phyloP scores from a whole-genome alignment of 2,113 vertebrate genomes.

The Tamias sibiricus region DNA sequence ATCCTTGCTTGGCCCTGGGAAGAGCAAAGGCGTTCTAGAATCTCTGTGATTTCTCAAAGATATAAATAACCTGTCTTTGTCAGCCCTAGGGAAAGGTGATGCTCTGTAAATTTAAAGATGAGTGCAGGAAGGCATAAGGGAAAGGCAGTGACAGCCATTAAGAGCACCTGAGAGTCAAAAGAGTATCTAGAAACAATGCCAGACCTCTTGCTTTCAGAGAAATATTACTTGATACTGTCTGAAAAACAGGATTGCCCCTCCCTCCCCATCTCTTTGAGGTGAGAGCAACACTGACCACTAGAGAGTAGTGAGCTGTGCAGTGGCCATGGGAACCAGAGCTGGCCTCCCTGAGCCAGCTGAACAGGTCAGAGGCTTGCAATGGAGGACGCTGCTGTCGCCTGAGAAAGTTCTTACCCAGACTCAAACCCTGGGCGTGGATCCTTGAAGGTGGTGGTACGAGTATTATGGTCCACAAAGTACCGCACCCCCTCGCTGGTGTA shows the following conservation, averaged over 20 bases:
- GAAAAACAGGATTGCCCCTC: background rate
- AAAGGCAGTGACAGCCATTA: background rate
- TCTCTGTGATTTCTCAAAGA: slow-evolving; percentile 1
- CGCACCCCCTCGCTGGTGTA: slow-evolving; percentile 97
- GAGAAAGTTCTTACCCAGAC: slow-evolving; percentile 91
- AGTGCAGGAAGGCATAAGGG: background rate
- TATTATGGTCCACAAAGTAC: slow-evolving; percentile 99
- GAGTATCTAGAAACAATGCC: background rate
- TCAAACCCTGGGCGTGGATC: slow-evolving; percentile 98
- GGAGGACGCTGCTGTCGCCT: fast-evolving
- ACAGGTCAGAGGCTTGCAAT: background rate
- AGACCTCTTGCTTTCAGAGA: background rate
- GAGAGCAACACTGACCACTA: background rate
- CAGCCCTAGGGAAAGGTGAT: background rate
- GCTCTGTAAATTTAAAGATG: background rate
- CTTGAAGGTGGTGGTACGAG: slow-evolving; percentile 98
- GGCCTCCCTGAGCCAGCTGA: background rate
- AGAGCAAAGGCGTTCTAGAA: slow-evolving; percentile 43
- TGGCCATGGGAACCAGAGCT: background rate
- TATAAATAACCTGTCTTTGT: background rate
- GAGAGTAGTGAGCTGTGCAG: slow-evolving; percentile 34
- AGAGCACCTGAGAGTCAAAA: background rate
- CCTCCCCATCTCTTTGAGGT: background rate
- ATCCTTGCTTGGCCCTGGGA: slow-evolving; percentile 91
- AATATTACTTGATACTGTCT: background rate